A percentile compares a stretch with the other conserved stretches of the same genome.
Conservation (phyloP, 2,888 invertebrate genomes). For the Bellardia pandia region DNA sequence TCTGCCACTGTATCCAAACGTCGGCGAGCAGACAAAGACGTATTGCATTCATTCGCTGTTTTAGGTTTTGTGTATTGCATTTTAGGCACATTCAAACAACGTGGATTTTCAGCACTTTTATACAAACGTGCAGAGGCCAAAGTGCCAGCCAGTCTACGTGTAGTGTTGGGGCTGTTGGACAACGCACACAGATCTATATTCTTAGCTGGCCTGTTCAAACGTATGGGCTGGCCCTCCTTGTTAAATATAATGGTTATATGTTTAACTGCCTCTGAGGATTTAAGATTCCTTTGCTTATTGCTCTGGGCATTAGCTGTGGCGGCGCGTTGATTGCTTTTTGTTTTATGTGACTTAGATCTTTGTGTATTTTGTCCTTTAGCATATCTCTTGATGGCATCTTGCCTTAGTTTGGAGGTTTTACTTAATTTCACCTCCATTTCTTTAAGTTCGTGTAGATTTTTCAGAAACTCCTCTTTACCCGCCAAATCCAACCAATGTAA, state of each 20-base stretch:
- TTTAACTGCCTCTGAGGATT: slow-evolving; percentile 78
- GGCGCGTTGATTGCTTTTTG: slow-evolving; percentile 10
- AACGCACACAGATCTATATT: slow-evolving; percentile 81
- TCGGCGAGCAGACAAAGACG: slow-evolving; percentile 54
- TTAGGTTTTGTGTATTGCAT: slow-evolving; percentile 25
- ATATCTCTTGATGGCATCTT: slow-evolving; percentile 49
- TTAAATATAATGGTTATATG: slow-evolving; percentile 83
- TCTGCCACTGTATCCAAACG: slow-evolving; percentile 62
- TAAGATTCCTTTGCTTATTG: slow-evolving; percentile 9
- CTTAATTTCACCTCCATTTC: slow-evolving; percentile 68
- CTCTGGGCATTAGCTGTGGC: background rate
- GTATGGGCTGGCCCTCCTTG: slow-evolving; percentile 81
- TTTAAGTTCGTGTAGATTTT: slow-evolving; percentile 52
- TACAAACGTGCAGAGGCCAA: slow-evolving; percentile 81
- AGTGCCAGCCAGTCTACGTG: slow-evolving; percentile 78
- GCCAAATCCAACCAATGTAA: slow-evolving; percentile 92
- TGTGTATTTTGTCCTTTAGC: slow-evolving; percentile 21
- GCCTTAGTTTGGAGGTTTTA: slow-evolving; percentile 69
- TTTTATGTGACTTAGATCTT: slow-evolving; percentile 10
- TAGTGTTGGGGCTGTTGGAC: slow-evolving; percentile 77
- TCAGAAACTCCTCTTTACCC: slow-evolving; percentile 84
- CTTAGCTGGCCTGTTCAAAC: slow-evolving; percentile 81
- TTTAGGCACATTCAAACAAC: slow-evolving; percentile 14
- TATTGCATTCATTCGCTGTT: slow-evolving; percentile 14
- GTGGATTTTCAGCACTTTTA: slow-evolving; percentile 73